Evolutionary conservation across 2,113 vertebrate species (phyloP).

Genomic region (Psammodynastes pulverulentus): DNA sequence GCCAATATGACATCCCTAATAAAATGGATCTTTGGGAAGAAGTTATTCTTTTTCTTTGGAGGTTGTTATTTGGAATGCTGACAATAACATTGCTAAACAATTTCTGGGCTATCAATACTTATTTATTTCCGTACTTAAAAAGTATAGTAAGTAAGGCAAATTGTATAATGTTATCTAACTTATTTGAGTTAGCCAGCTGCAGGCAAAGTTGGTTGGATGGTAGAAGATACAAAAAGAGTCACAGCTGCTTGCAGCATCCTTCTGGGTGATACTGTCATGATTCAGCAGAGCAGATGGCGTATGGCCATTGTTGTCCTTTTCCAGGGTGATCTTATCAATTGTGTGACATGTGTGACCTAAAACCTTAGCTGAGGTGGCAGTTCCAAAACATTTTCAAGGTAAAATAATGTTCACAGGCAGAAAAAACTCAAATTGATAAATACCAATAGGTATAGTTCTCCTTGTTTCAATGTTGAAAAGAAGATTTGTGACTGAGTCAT

Average conservation of each 20-base stretch:
- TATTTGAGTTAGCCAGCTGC: background rate
- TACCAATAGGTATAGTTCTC: background rate
- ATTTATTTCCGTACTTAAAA: background rate
- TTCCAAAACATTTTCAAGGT: rapidly evolving
- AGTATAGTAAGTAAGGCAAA: background rate
- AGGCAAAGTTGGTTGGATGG: background rate
- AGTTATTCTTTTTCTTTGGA: no score
- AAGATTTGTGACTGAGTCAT: background rate
- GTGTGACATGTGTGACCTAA: background rate
- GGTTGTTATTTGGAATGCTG: no score
- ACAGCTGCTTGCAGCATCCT: background rate
- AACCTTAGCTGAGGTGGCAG: background rate
- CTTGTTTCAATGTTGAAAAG: background rate
- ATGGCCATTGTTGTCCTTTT: background rate
- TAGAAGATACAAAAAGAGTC: background rate
- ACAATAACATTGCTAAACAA: background rate
- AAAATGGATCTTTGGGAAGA: no score
- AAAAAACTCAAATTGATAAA: conserved; percentile 8
- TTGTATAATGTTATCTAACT: background rate
- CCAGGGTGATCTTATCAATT: background rate
- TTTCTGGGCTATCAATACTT: conserved; percentile 11
- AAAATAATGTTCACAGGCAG: conserved; percentile 16
- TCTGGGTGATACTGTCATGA: background rate
- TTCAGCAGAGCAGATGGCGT: background rate
- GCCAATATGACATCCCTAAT: no score